Evolutionary conservation across 2,888 invertebrate species (phyloP), one percentile per base, ranked within the genome.

Genomic region (Drosophila meridionalis): DNA sequence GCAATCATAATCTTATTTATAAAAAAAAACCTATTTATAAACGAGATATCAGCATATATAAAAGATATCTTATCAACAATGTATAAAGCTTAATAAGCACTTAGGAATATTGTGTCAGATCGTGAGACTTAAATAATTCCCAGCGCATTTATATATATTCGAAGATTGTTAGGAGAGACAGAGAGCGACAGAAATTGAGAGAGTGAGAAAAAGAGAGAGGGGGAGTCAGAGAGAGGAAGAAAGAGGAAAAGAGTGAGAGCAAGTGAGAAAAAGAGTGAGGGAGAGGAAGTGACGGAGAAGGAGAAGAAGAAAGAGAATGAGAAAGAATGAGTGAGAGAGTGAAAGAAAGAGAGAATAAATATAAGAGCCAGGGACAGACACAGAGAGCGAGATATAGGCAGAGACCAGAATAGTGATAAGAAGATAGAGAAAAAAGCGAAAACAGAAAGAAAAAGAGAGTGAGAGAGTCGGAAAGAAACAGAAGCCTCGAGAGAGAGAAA

Each of bases 51-150:
- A 34, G n/a, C 14, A 32, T 9, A 9, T 50, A n/a, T 9, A 8
- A 2, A 2, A 32, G 50, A 50, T 50, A 50, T 43, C 34, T 43
- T 57, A 58, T 58, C 57, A 34, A 26, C 2, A 26, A 26, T 26
- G 11, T 9, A 6, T 9, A 14, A 7, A 14, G 7, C 12, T 26
- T 34, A 5, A 12, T 4, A 26, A 26, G 14, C 9, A 14, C 2
- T 14, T 26, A 11, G 34, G 12, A 28, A 1, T 55, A 4, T 57
- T 43, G 12, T 32, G 12, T 7, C 2, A 20, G 32, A 34, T 43
- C 32, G 43, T 5, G 20, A 4, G 2, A 32, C 11, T 32, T 6
- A 12, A 12, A 28, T 9, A 45, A 11, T 20, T 20, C 20, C 1
- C 20, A 20, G 20, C 20, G 20, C 20, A 20, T 20, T 20, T 20